These are phyloP conservation scores for Pitta sordida DNA, from an alignment of 2,113 vertebrate genomes.

Conservation along the genomic window DNA sequence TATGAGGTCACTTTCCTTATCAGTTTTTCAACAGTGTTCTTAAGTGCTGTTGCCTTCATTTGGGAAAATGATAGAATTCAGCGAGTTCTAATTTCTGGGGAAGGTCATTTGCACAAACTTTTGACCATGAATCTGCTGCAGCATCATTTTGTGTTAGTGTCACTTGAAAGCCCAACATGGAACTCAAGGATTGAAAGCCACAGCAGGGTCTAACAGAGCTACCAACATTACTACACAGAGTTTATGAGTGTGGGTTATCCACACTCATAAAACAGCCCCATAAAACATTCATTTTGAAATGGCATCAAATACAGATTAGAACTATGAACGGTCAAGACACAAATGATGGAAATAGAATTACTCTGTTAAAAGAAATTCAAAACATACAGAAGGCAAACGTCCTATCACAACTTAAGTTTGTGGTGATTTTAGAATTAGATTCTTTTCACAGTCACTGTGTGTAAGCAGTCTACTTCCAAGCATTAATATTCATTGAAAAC, in stretches of 20 bases:
- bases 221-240: not conserved
- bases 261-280: not conserved
- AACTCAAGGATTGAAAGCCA: not conserved
- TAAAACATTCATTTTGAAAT: not conserved
- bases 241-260: not conserved
- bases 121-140: not conserved
- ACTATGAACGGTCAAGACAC: not conserved
- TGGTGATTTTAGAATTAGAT: not conserved
- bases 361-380: not conserved
- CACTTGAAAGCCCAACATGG: not conserved
- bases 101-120: not conserved
- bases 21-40: not conserved
- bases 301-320: not conserved
- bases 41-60: not conserved
- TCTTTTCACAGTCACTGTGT: not conserved
- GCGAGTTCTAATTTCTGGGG: not conserved
- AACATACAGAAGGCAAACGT: not conserved
- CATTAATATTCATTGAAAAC: constrained; percentile 19
- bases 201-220: not conserved
- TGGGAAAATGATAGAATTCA: accelerated
- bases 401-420: not conserved
- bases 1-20: not conserved
- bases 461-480: not conserved
- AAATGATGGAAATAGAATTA: not conserved
- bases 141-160: not conserved